phyloP scores from a whole-genome alignment of 2,797 vertebrate genomes.

The Galago senegalensis region DNA sequence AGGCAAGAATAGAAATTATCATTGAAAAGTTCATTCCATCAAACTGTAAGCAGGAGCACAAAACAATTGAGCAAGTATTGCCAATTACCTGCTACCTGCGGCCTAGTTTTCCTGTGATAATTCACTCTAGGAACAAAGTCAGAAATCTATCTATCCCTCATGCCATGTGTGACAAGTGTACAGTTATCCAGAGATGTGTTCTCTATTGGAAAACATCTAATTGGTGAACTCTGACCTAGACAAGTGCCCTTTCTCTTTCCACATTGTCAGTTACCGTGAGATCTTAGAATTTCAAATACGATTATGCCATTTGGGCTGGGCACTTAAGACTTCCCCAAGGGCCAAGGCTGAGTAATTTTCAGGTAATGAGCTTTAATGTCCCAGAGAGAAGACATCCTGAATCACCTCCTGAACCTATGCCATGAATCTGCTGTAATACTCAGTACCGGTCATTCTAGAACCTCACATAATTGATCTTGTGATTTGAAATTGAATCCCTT shows the following conservation, averaged over 20 bases:
- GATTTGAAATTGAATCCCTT: constrained; percentile 68
- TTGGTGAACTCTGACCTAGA: neutral
- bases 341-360: constrained; percentile 73
- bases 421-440: neutral
- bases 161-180: neutral
- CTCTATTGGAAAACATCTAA: constrained; percentile 36
- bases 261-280: constrained; percentile 28
- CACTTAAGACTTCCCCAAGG: constrained; percentile 62
- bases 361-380: constrained; percentile 72
- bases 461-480: constrained; percentile 67
- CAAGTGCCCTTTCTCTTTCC: constrained; percentile 47
- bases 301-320: constrained; percentile 56
- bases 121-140: neutral
- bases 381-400: constrained; percentile 67
- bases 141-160: neutral
- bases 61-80: neutral
- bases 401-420: constrained; percentile 73
- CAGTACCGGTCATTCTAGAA: constrained; percentile 17
- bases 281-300: constrained; percentile 65
- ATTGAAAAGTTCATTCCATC: neutral
- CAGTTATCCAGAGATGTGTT: constrained; percentile 12
- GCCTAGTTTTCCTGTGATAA: neutral
- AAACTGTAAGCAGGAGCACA: neutral
- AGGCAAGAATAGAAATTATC: constrained; percentile 39
- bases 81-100: neutral